phyloP scores from a whole-genome alignment of 2,113 vertebrate genomes.

The Protobothrops mucrosquamatus region DNA sequence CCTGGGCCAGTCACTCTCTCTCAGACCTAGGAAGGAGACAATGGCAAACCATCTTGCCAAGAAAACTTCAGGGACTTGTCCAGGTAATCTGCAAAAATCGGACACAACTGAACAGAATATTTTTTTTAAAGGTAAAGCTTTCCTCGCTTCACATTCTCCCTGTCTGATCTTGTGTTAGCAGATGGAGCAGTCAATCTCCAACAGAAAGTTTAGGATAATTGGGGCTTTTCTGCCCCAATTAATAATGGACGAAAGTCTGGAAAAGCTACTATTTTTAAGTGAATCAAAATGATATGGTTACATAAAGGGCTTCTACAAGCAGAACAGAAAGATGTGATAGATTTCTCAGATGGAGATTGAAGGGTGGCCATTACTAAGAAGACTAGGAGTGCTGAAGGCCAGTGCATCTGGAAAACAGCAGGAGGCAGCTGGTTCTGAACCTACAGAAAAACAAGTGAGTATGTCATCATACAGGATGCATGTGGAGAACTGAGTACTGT shows the following conservation, averaged over 20 bases:
- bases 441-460: background rate
- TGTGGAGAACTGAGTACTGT: background rate
- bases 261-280: conserved; percentile 12
- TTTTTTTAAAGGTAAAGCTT: background rate
- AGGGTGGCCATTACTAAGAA: background rate
- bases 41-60: background rate
- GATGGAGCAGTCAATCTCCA: no score
- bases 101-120: background rate
- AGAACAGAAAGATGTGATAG: background rate
- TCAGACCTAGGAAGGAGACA: background rate
- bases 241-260: background rate
- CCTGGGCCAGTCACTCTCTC: background rate
- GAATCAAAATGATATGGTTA: background rate
- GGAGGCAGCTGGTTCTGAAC: background rate
- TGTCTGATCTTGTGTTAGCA: background rate
- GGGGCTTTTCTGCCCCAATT: background rate
- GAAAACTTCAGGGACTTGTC: background rate
- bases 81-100: background rate
- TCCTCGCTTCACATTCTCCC: background rate
- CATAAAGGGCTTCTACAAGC: background rate
- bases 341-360: background rate
- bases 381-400: background rate
- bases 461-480: background rate
- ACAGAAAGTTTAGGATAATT: background rate
- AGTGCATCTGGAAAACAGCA: background rate